Evolutionary conservation across 1,140 invertebrate species (phyloP), one percentile per base, ranked within the genome.

Genomic region (Cyphomyrmex costatus): DNA sequence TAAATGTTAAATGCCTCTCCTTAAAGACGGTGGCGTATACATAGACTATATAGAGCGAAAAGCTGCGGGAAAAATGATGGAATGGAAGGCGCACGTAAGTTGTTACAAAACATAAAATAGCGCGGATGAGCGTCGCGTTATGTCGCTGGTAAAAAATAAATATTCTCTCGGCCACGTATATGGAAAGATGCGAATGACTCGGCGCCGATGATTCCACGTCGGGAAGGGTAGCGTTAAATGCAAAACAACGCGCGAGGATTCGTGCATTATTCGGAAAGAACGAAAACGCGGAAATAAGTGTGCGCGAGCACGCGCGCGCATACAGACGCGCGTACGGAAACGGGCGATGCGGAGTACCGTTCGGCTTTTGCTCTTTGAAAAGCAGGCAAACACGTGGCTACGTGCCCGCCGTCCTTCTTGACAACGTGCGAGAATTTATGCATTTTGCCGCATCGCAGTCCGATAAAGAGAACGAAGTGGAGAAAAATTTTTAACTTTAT

Each of bases 341-440:
- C 53, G 51, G 51, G 60, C 79, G 42, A 36, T 61, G 36, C 33
- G 27, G 21, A 27, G 24, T 58, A 49, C 53, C n/a, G 79, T 74
- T 83, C 53, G 79, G 53, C 71, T 83, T 74, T 83, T 74, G 56
- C 53, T 83, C 53, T 60, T 60, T 60, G 68, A 83, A 60, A 60
- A 16, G 56, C 36, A 30, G 61, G 79, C 79, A 82, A 82, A 82
- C 68, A 83, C 42, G 79, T 73, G 36, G 36, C 56, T 83, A 83
- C 56, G 58, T 83, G 58, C 68, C 33, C 33, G 36, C 33, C 36
- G 36, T 71, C 51, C 24, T 83, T 83, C 68, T 61, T 49, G 68
- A 74, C 79, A 74, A 83, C 53, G 42, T 21, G 79, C 68, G 36
- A 70, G 53, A 74, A 60, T 83, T 83, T 83, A 83, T 74, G 53